Conservation (phyloP, 2,888 invertebrate species). For the Leucoma salicis region DNA sequence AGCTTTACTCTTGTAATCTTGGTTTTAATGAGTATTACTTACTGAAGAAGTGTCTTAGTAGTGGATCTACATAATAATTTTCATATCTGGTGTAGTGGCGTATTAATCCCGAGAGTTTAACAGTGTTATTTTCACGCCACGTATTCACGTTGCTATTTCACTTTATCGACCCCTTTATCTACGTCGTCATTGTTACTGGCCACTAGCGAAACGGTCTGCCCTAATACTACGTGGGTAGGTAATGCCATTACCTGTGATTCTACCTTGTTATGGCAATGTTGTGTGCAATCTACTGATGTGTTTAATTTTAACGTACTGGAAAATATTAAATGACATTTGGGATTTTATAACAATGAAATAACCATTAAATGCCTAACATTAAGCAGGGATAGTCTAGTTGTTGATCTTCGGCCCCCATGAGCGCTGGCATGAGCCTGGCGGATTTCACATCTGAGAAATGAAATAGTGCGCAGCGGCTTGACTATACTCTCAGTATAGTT, state of each 20-base stretch:
- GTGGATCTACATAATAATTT: slow-evolving; percentile 82
- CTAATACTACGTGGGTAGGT: slow-evolving; percentile 35
- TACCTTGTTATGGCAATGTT: slow-evolving; percentile 25
- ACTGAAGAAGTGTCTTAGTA: slow-evolving; percentile 78
- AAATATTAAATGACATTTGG: slow-evolving; percentile 33
- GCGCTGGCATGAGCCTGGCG: too few species aligned
- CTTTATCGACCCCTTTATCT: slow-evolving; percentile 79
- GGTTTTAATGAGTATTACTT: slow-evolving; percentile 81
- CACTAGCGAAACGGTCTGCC: slow-evolving; percentile 65
- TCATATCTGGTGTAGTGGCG: slow-evolving; percentile 81
- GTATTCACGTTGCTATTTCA: slow-evolving; percentile 80
- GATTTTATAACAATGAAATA: too few species aligned
- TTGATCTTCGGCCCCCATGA: too few species aligned
- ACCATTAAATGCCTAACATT: too few species aligned
- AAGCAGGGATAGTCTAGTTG: too few species aligned
- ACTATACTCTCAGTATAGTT: too few species aligned
- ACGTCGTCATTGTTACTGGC: slow-evolving; percentile 78
- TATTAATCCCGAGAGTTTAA: slow-evolving; percentile 82
- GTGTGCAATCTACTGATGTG: slow-evolving; percentile 16
- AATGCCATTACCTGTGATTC: slow-evolving; percentile 19
- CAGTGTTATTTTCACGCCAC: slow-evolving; percentile 82
- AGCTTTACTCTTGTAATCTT: slow-evolving; percentile 75
- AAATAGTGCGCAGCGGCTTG: too few species aligned
- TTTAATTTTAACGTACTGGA: slow-evolving; percentile 28
- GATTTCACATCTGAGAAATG: too few species aligned